Base-by-base conservation (phyloP, 53 echinoderm and acorn worm species). In the Temnopleurus reevesii region DNA sequence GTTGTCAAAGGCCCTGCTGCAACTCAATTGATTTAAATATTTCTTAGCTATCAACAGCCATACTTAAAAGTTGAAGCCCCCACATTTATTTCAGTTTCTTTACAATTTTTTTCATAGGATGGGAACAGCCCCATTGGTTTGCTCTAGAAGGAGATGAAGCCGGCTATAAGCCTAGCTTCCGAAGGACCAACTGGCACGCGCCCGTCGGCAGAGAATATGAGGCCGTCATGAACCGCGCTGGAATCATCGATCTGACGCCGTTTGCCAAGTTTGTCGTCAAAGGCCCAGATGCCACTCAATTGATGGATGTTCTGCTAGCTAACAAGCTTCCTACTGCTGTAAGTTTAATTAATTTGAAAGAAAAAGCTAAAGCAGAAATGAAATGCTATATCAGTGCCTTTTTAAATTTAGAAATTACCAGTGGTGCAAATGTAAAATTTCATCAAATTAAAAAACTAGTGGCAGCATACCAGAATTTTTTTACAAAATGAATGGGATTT, bases 121-220 rank as follows among this genome's bases (percentile, higher is more conserved):
- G 99, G 99, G 99, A 99, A 77, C 99, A 99, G 59, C 99, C 99
- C 4, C 93, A 99, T 51, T 99, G 99, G 99, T 99, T 99, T 93
- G 94, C 94, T 19, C 63, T 96, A 26, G 95, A 95, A 26, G 99
- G 99, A 13, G 99, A 99, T 77, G 96, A 96, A 49, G 93, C 93
- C 2, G 96, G 96, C 9, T 99, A 96, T 83, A 89, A 93, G 65
- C 96, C 93, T 34, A 99, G 99, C 83, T 99, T 93, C 84, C 59
- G 84, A 12, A 91, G 99, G 27, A 94, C 99, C 9, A 99, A 99
- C 81, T 99, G 99, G 99, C 94, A 94, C 53, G 54, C 89, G 15
- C 99, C 99, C 0, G 96, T 96, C 8, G 91, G 96, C 0, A 64
- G 99, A 26, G 99, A 99, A 65, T 99, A 96, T 49, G 92, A 94